Percentiles rank a stretch among this genome's conserved stretches.
These are phyloP conservation scores for Microcebus tavaratra DNA, from an alignment of 2,113 vertebrate species.

Conservation along the genomic window DNA sequence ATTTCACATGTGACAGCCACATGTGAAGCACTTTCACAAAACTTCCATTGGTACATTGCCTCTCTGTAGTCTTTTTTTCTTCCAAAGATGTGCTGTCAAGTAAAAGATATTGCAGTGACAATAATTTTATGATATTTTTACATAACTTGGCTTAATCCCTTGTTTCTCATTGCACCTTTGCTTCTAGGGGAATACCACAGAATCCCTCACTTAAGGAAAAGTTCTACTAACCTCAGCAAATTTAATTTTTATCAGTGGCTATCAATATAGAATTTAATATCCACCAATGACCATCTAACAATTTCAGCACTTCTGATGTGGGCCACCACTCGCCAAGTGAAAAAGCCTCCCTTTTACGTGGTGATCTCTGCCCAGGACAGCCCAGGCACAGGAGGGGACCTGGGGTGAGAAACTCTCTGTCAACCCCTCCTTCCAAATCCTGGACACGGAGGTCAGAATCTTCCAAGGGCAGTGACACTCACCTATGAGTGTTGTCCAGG, in stretches of 20 bases:
- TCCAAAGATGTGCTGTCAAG: constrained; percentile 59
- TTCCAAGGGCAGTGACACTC: constrained; percentile 18
- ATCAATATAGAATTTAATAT: not conserved
- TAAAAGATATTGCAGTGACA: constrained; percentile 22
- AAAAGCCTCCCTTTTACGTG: not conserved
- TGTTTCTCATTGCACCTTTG: not conserved
- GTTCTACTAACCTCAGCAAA: constrained; percentile 2
- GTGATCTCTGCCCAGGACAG: not conserved
- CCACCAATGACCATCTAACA: not conserved
- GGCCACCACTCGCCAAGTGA: not conserved
- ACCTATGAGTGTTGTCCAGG: constrained; percentile 91
- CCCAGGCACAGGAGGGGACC: not conserved
- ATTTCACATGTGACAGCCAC: constrained; percentile 59
- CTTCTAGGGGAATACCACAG: constrained; percentile 57
- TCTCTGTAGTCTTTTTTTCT: not conserved
- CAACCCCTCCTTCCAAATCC: not conserved
- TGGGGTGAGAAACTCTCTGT: not conserved
- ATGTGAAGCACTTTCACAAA: constrained; percentile 25
- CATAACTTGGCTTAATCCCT: not conserved
- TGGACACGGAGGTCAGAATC: fast-evolving
- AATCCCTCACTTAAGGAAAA: not conserved
- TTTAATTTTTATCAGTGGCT: not conserved
- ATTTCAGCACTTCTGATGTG: not conserved
- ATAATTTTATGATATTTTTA: constrained; percentile 55
- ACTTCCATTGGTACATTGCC: not conserved